phyloP scores from a whole-genome alignment of 2,888 invertebrate species.

The Brassicogethes aeneus region DNA sequence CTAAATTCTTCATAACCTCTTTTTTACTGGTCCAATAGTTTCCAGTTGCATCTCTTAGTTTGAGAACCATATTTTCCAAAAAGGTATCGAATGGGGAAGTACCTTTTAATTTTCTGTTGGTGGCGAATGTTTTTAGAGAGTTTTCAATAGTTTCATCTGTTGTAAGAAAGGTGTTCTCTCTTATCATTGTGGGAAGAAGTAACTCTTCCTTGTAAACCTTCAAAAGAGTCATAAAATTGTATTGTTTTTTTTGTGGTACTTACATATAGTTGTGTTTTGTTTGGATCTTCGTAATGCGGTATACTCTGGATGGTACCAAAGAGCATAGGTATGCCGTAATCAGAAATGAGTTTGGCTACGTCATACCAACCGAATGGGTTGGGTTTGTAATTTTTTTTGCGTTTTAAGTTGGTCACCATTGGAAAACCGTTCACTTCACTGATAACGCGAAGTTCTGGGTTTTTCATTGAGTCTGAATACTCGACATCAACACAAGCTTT shows the following conservation, averaged over 20 bases:
- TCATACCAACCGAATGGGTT: slow-evolving; percentile 29
- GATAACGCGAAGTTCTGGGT: slow-evolving; percentile 32
- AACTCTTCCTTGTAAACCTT: not conserved
- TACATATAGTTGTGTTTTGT: not conserved
- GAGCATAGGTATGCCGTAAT: slow-evolving; percentile 36
- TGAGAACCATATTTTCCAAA: slow-evolving; percentile 20
- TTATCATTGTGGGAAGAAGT: not conserved
- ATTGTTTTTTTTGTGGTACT: not conserved
- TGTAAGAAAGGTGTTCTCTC: not conserved
- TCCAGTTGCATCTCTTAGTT: slow-evolving; percentile 20
- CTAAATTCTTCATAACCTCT: not conserved
- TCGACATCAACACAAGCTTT: slow-evolving; percentile 29
- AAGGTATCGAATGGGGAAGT: slow-evolving; percentile 23
- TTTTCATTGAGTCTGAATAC: slow-evolving; percentile 18
- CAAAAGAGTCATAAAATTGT: not conserved
- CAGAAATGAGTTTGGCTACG: slow-evolving; percentile 30
- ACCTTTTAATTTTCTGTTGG: not conserved
- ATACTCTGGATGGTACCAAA: slow-evolving; percentile 29
- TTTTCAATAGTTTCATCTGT: not conserved
- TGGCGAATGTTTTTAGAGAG: slow-evolving; percentile 3
- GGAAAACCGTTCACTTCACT: slow-evolving; percentile 33
- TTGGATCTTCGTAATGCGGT: not conserved
- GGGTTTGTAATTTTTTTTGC: too few relatives aligned
- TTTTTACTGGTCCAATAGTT: slow-evolving; percentile 11
- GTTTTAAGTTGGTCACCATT: slow-evolving; percentile 16